Percentiles rank a stretch among this genome's conserved stretches.
These are phyloP conservation scores for Drosophila nigrodunni DNA, from an alignment of 1,140 invertebrate species.

Conservation along the genomic window DNA sequence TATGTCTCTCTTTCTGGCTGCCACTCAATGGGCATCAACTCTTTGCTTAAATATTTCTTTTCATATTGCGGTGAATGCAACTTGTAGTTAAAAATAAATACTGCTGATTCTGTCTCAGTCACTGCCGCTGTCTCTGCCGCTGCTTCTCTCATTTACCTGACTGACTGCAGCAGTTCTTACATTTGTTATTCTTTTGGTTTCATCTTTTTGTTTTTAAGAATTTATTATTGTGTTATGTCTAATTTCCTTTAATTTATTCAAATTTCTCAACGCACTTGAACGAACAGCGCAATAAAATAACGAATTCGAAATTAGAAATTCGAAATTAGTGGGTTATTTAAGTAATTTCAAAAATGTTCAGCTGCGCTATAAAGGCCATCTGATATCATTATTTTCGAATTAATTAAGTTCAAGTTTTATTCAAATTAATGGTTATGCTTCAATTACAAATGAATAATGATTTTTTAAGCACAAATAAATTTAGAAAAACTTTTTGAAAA, in stretches of 20 bases:
- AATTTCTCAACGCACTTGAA: slow-evolving; percentile 44
- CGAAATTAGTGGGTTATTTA: slow-evolving; percentile 56
- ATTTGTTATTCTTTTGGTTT: slow-evolving; percentile 14
- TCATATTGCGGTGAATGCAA: slow-evolving; percentile 48
- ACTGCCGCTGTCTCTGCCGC: slow-evolving; percentile 19
- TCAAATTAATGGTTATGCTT: slow-evolving; percentile 3
- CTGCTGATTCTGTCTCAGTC: slow-evolving; percentile 40
- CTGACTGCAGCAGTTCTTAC: slow-evolving; percentile 22
- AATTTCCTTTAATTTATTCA: slow-evolving; percentile 69
- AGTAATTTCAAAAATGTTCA: slow-evolving; percentile 61
- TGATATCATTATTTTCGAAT: slow-evolving; percentile 24
- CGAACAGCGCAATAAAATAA: slow-evolving; percentile 45
- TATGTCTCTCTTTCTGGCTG: slow-evolving; percentile 23
- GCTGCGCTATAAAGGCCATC: slow-evolving; percentile 45
- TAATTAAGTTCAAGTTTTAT: slow-evolving; percentile 25
- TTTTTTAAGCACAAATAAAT: background rate
- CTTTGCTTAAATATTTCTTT: slow-evolving; percentile 57
- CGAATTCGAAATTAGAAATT: slow-evolving; percentile 17
- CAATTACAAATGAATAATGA: background rate
- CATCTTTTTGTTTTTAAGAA: slow-evolving; percentile 42
- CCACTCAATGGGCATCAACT: slow-evolving; percentile 24
- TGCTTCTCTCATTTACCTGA: slow-evolving; percentile 32
- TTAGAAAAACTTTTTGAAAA: background rate
- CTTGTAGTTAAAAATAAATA: slow-evolving; percentile 70
- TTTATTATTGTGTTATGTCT: slow-evolving; percentile 73